phyloP scores from a whole-genome alignment of 1,140 invertebrate genomes.

The Bombus fervidus region DNA sequence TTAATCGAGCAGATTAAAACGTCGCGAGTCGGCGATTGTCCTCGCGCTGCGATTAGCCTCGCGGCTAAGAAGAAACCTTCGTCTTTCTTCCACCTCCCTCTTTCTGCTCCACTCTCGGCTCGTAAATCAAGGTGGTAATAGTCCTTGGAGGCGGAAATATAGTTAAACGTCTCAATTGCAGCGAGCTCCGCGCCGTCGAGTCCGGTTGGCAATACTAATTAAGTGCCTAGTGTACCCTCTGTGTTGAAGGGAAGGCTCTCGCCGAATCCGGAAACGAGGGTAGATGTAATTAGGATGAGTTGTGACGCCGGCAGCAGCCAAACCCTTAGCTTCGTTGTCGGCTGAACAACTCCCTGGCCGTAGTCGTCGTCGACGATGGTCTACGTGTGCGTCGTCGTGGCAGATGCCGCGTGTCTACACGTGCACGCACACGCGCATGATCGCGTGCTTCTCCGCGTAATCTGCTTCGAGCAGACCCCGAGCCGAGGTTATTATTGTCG shows the following conservation, averaged over 20 bases:
- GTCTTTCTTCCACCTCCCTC: neutral
- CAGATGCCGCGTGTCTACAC: constrained; percentile 16
- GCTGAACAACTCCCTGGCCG: constrained; percentile 37
- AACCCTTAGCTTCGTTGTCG: constrained; percentile 63
- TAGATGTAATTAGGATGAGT: constrained; percentile 79
- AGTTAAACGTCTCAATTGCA: constrained; percentile 74
- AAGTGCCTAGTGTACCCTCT: constrained; percentile 70
- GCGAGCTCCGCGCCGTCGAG: constrained; percentile 53
- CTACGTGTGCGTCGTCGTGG: constrained; percentile 19
- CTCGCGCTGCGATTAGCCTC: constrained; percentile 14
- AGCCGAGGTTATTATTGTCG: constrained; percentile 55
- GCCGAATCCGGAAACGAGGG: constrained; percentile 74
- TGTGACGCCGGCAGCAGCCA: constrained; percentile 67
- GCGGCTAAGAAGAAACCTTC: constrained; percentile 9
- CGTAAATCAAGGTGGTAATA: constrained; percentile 62
- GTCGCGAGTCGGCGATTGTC: constrained; percentile 31
- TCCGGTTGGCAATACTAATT: constrained; percentile 77
- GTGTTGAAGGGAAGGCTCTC: constrained; percentile 65
- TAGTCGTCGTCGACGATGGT: constrained; percentile 7
- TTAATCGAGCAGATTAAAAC: constrained; percentile 32
- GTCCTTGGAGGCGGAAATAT: constrained; percentile 68
- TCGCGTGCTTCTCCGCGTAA: constrained; percentile 41
- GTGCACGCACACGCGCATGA: constrained; percentile 17
- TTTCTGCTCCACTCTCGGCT: neutral
- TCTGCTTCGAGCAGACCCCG: constrained; percentile 39